These are phyloP conservation scores for Tinamus guttatus DNA, from an alignment of 2,113 vertebrate species.

Conservation along the genomic window DNA sequence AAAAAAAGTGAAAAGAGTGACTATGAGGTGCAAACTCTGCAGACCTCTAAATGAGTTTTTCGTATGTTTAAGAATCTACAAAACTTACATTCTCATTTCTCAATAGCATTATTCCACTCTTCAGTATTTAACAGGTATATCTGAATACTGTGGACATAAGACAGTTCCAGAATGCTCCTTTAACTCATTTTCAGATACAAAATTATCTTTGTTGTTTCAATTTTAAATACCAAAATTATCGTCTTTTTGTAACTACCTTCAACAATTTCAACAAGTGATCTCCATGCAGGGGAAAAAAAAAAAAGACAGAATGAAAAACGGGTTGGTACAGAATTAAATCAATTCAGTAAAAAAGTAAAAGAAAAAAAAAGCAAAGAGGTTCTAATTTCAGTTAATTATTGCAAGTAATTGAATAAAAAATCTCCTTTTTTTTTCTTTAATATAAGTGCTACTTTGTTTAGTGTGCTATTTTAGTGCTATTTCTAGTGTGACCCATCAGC, in stretches of 20 bases:
- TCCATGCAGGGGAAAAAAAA: neutral
- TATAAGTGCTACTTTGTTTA: neutral
- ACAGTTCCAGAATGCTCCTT: neutral
- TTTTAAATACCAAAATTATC: neutral
- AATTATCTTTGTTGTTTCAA: neutral
- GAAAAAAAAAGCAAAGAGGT: neutral
- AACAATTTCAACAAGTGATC: neutral
- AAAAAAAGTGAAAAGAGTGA: accelerated
- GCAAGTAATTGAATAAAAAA: neutral
- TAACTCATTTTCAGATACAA: neutral
- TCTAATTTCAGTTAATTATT: neutral
- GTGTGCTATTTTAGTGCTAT: neutral
- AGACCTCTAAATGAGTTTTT: neutral
- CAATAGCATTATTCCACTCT: neutral
- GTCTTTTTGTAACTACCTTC: neutral
- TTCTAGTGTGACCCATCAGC: neutral
- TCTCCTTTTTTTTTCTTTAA: neutral
- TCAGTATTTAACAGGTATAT: neutral
- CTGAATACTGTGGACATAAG: neutral
- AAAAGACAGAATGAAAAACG: neutral
- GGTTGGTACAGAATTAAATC: neutral
- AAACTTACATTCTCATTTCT: neutral
- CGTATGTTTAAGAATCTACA: neutral
- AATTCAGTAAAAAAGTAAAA: neutral
- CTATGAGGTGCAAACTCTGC: neutral